Conservation (phyloP, 1,140 invertebrate genomes). For the Bilobella aurantiaca region DNA sequence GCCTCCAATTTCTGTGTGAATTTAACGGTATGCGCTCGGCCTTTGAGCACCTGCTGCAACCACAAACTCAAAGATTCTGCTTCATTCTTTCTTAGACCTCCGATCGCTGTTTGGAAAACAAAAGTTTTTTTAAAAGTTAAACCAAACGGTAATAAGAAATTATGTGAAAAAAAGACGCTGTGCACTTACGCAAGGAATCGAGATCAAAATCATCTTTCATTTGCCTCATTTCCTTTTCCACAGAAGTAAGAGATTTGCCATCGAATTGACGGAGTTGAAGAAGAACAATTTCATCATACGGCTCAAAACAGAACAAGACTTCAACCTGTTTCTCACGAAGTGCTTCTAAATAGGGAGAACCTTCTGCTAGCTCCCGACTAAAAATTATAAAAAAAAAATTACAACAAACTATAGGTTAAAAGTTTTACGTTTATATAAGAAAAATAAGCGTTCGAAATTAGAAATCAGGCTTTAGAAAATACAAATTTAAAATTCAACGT, state of each 20-base stretch:
- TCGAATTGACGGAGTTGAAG: slow-evolving; percentile 79
- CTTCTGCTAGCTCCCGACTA: slow-evolving; percentile 78
- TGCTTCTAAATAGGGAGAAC: slow-evolving; percentile 89
- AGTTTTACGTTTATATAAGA: neutral
- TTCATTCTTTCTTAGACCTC: slow-evolving; percentile 57
- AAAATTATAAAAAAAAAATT: too few relatives aligned
- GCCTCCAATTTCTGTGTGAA: slow-evolving; percentile 69
- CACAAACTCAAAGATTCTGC: slow-evolving; percentile 65
- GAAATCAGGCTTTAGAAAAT: neutral
- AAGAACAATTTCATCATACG: slow-evolving; percentile 88
- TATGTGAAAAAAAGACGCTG: too few relatives aligned
- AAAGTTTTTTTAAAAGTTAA: slow-evolving; percentile 18
- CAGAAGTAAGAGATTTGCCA: slow-evolving; percentile 66
- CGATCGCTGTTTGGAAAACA: slow-evolving; percentile 44
- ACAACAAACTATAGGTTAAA: slow-evolving; percentile 18
- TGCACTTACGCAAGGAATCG: slow-evolving; percentile 44
- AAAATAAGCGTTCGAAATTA: too few relatives aligned
- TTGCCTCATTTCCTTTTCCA: slow-evolving; percentile 86
- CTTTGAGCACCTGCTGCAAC: slow-evolving; percentile 60
- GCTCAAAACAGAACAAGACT: slow-evolving; percentile 90
- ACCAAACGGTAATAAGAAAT: neutral
- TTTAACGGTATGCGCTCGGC: slow-evolving; percentile 69
- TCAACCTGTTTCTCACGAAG: slow-evolving; percentile 76
- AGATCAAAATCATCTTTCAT: slow-evolving; percentile 52
- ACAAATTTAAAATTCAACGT: neutral